Conservation (phyloP, 2,888 invertebrate genomes). For the Glyphotaelius pellucidus region DNA sequence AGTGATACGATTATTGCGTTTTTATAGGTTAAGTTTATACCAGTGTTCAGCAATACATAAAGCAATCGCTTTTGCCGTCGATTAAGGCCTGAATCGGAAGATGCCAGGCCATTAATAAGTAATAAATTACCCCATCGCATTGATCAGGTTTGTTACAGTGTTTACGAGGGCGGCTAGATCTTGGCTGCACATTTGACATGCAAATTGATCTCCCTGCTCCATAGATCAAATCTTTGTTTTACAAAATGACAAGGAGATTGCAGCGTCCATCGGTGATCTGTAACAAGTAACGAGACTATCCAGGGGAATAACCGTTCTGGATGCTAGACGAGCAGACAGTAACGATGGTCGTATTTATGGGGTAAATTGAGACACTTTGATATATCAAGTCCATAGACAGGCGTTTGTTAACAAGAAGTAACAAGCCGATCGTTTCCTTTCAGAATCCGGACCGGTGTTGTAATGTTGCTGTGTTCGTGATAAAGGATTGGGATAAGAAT, state of each 20-base stretch:
- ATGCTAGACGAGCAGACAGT: constrained; percentile 10
- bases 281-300: constrained; percentile 32
- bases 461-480: neutral
- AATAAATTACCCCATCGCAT: neutral
- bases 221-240: constrained; percentile 62
- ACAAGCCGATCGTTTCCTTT: neutral
- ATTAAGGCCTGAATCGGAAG: neutral
- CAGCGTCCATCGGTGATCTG: constrained; percentile 40
- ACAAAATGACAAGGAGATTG: constrained; percentile 62
- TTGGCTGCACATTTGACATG: constrained; percentile 41
- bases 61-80: neutral
- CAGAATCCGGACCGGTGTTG: neutral
- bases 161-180: constrained; percentile 11
- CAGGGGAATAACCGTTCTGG: constrained; percentile 34
- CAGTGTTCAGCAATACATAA: neutral
- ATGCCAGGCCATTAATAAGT: neutral
- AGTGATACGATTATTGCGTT: neutral
- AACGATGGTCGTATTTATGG: constrained; percentile 46
- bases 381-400: constrained; percentile 27
- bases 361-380: constrained; percentile 45
- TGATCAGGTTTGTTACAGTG: neutral
- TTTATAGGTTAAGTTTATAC: neutral
- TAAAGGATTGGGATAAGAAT: neutral
- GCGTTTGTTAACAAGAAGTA: constrained; percentile 31
- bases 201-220: constrained; percentile 48